Evolutionary conservation across 2,888 invertebrate species (phyloP).

Genomic region (Busseola fusca): DNA sequence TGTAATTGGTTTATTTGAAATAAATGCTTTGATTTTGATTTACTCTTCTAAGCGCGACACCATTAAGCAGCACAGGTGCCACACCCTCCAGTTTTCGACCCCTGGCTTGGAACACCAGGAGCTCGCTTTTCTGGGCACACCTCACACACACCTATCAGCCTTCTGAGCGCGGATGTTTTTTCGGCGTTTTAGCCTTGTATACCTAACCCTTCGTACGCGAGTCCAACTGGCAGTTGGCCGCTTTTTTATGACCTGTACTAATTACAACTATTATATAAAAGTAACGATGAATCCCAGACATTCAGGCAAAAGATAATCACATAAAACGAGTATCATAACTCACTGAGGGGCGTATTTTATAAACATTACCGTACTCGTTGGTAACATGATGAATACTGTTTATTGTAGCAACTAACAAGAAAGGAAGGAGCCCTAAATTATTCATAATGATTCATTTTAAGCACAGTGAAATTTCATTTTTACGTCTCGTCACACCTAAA

Average conservation of each 20-base stretch:
- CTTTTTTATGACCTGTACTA: background rate
- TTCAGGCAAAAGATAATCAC: constrained; percentile 31
- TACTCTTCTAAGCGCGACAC: no score
- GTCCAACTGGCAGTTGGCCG: background rate
- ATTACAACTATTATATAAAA: background rate
- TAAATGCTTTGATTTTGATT: no score
- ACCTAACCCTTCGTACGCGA: background rate
- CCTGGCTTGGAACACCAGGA: no score
- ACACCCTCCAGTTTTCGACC: no score
- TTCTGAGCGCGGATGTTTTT: no score
- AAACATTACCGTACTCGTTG: constrained; percentile 28
- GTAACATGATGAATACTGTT: constrained; percentile 14
- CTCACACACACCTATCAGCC: no score
- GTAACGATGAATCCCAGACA: constrained; percentile 18
- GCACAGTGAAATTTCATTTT: background rate
- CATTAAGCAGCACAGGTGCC: no score
- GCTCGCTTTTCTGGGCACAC: no score
- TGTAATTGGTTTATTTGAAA: no score
- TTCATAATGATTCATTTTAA: background rate
- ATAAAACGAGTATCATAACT: constrained; percentile 27
- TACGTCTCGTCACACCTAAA: background rate
- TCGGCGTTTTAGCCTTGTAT: no score
- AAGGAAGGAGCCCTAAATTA: background rate
- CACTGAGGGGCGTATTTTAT: constrained; percentile 31
- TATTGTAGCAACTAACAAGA: background rate